These are phyloP conservation scores for Zootoca vivipara DNA, from an alignment of 2,113 vertebrate species.

Conservation along the genomic window DNA sequence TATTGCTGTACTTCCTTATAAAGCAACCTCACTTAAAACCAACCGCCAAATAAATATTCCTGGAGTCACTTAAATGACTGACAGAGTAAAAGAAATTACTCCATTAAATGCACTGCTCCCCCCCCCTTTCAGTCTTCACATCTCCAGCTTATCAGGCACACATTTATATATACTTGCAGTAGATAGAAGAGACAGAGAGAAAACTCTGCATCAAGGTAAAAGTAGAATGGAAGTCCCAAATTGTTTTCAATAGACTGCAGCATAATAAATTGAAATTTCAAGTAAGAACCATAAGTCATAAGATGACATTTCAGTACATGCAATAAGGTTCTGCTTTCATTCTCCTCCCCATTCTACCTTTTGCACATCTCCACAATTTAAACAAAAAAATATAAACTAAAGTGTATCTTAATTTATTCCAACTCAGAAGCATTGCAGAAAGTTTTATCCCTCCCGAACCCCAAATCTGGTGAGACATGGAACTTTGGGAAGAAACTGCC, in stretches of 20 bases:
- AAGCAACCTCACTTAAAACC: slow-evolving; percentile 32
- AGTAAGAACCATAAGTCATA: background rate
- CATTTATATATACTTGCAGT: slow-evolving; percentile 27
- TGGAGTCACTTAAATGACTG: slow-evolving; percentile 50
- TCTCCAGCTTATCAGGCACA: background rate
- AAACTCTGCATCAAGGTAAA: background rate
- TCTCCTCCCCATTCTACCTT: background rate
- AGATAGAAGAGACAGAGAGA: background rate
- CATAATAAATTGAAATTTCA: fast-evolving
- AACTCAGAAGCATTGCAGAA: background rate
- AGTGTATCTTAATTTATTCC: background rate
- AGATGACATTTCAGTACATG: background rate
- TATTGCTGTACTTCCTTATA: background rate
- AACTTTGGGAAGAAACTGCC: no score
- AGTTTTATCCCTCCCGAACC: background rate
- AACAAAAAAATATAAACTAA: background rate
- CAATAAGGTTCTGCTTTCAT: background rate
- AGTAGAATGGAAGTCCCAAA: background rate
- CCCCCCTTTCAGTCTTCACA: slow-evolving; percentile 40
- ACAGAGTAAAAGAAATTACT: slow-evolving; percentile 49
- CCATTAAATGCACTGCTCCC: slow-evolving; percentile 46
- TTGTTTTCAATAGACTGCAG: background rate
- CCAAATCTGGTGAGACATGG: background rate
- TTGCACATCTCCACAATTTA: background rate
- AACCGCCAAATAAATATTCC: slow-evolving; percentile 4